A percentile compares a stretch with the other conserved stretches of the same genome.
Conservation (phyloP, 2,888 invertebrate genomes). For the Phyllotreta striolata region DNA sequence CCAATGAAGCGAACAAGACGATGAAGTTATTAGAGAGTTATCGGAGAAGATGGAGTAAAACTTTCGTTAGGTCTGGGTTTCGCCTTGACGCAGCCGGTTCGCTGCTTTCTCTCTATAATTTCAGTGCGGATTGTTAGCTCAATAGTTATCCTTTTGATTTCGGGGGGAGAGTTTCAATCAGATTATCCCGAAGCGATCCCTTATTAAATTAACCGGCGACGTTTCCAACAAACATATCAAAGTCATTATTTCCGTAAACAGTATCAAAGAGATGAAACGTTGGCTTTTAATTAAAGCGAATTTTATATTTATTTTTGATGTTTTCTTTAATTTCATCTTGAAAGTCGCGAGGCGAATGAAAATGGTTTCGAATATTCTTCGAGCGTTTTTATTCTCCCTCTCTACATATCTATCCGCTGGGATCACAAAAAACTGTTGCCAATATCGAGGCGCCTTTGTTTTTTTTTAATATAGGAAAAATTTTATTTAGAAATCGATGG, state of each 20-base stretch:
- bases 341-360: no score
- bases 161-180: constrained; percentile 21
- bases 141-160: constrained; percentile 29
- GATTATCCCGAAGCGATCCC: constrained; percentile 18
- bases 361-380: no score
- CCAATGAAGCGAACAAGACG: neutral
- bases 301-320: no score
- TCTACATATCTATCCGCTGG: no score
- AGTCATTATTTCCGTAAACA: constrained; percentile 12
- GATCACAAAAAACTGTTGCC: no score
- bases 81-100: constrained; percentile 9
- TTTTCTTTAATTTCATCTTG: no score
- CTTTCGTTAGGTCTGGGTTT: constrained; percentile 10
- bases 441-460: no score
- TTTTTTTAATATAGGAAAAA: no score
- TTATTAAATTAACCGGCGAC: constrained; percentile 22
- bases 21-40: constrained; percentile 14
- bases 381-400: no score
- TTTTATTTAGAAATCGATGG: no score
- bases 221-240: constrained; percentile 16
- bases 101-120: constrained; percentile 24
- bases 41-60: constrained; percentile 10
- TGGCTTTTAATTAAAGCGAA: neutral
- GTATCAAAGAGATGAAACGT: neutral
- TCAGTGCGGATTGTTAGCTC: constrained; percentile 26